These are phyloP conservation scores for Chrysotoxum bicinctum DNA, from an alignment of 2,888 invertebrate genomes.

Conservation along the genomic window DNA sequence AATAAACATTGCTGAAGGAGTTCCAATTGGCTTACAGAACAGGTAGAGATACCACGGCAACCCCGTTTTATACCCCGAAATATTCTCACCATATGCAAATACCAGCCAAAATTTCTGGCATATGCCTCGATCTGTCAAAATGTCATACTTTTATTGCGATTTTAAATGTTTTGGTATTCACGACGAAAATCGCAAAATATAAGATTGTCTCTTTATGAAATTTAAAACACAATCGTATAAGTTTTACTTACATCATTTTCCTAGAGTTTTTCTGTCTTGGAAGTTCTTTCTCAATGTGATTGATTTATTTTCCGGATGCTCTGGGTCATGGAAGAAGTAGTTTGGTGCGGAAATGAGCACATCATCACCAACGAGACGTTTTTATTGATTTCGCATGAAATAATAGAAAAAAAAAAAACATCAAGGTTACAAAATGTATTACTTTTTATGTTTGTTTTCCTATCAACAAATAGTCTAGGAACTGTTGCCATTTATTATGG, in stretches of 20 bases:
- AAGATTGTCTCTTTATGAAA: neutral
- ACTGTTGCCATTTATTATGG: slow-evolving; percentile 7
- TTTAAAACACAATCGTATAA: neutral
- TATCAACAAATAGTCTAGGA: neutral
- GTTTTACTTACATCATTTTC: neutral
- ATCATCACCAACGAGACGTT: neutral
- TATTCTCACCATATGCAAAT: too few species aligned
- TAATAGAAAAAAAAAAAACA: neutral
- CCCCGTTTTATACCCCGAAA: too few species aligned
- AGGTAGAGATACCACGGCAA: too few species aligned
- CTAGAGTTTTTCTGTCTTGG: neutral
- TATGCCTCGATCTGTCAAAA: neutral
- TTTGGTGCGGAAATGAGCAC: neutral
- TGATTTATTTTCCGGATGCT: slow-evolving; percentile 5
- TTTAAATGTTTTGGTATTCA: neutral
- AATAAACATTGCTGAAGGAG: too few species aligned
- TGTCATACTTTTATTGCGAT: neutral
- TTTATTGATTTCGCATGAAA: slow-evolving; percentile 8
- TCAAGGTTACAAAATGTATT: neutral
- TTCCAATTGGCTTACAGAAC: too few species aligned
- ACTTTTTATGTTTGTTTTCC: neutral
- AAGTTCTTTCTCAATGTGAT: neutral
- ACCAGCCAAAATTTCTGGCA: too few species aligned
- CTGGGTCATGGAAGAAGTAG: neutral
- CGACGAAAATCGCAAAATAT: neutral